Evolutionary conservation across 2,797 vertebrate genomes (phyloP), one percentile per base, ranked within the genome.

Genomic region (Eulemur coronatus): DNA sequence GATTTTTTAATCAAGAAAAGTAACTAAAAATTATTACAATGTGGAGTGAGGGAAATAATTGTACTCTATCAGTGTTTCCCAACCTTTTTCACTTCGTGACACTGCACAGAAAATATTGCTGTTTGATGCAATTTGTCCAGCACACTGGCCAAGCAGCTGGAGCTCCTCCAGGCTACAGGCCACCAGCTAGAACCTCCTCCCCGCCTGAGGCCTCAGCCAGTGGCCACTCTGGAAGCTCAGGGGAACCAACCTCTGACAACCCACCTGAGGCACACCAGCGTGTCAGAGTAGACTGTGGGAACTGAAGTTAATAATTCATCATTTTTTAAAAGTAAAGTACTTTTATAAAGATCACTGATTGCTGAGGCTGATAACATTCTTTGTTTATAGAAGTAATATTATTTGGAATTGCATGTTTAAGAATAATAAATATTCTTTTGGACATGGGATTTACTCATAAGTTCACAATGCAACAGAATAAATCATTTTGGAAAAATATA

Each of bases 401-500:
- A 48, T 79, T 63, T 78, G 89, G 59, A 85, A 92, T 76, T 73
- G 4, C 30, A 70, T 67, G 52, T 67, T 69, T 85, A 76, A 90
- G 61, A 94, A 46, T 80, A 55, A 59, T 28, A 85, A 78, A 28
- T 30, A 52, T 4, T 75, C 84, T 90, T 78, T 84, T 70, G 30
- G 82, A 76, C 69, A 88, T 18, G 15, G 52, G 55, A 73, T 89
- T 90, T 94, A 87, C 90, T 92, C 91, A 7, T 14, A 82, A 84
- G 20, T 76, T 91, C 41, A 80, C 63, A 92, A 81, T 73, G 7
- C n/a, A 63, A 85, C 5, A 73, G 46, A 95, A 87, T 72, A 95
- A 88, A 70, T 73, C 88, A 80, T 72, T 92, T 79, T 70, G 73
- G 59, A 57, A 92, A 94, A 96, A 89, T 61, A 84, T 12, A 97